Evolutionary conservation across 2,888 invertebrate genomes (phyloP).

Genomic region (Petrolisthes manimaculis): DNA sequence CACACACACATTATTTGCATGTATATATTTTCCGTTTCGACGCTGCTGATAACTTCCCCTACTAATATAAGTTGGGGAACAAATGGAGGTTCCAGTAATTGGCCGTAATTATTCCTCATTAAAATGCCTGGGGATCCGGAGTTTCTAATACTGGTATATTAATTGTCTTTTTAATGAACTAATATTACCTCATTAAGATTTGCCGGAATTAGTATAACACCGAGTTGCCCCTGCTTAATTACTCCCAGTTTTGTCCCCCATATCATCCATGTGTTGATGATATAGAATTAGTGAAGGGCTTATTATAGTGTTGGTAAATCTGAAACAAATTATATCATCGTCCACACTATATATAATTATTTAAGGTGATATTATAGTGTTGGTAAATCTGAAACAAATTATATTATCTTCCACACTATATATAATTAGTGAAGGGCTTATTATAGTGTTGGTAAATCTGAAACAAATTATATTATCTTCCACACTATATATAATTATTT

Average conservation of each 20-base stretch:
- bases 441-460: no score
- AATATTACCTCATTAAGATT: not conserved
- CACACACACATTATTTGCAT: not conserved
- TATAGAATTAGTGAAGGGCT: no score
- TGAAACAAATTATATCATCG: no score
- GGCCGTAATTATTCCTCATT: not conserved
- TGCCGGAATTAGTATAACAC: not conserved
- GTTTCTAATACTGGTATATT: not conserved
- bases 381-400: no score
- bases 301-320: no score
- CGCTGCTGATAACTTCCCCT: not conserved
- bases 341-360: no score
- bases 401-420: no score
- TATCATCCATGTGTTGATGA: no score
- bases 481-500: no score
- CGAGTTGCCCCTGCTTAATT: not conserved
- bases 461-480: no score
- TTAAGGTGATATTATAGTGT: no score
- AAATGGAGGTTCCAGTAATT: not conserved
- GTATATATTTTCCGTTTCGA: not conserved
- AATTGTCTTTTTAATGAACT: constrained; percentile 1
- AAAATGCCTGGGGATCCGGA: constrained; percentile 1
- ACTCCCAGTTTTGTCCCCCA: not conserved
- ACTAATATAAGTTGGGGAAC: not conserved
- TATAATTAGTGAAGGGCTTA: no score